Base-by-base conservation (phyloP, 1,140 invertebrate species). In the Zaprionus gabonicus region DNA sequence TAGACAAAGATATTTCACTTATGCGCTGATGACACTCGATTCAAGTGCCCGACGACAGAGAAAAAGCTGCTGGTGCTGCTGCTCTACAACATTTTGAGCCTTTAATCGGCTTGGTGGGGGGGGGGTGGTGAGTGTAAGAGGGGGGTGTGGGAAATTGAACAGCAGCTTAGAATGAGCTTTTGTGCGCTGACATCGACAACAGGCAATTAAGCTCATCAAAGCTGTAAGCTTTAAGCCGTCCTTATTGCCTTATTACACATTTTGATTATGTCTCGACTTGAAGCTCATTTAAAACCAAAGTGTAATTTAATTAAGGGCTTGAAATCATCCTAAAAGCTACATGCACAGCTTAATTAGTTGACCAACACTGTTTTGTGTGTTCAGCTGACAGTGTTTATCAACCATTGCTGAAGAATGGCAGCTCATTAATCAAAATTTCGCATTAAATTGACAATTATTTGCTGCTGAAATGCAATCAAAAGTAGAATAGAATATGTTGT, bases 21-120 rank as follows among this genome's bases (percentile, higher is more conserved):
- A 46, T 58, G 38, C 53, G 17, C 13, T 28, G 27, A 58, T 31
- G 65, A 68, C 38, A 68, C 53, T 67, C 12, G 17, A 27, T 57
- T 67, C 27, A 57, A 31, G 23, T 44, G 36, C 5, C 20, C 13
- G 46, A 25, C 20, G 20, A 46, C n/a, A 44, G 38, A 41, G 38
- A 9, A 46, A 44, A 46, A 46, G 41, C 41, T 17, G n/a, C 41
- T 20, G 20, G n/a, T n/a, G n/a, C n/a, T 17, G n/a, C 41, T 28
- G 28, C 6, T 28, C 6, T n/a, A n/a, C 41, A 5, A 7, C 7
- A 44, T 44, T 51, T 2, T 20, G 46, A 51, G 20, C 3, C 20
- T 51, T 20, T 51, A 51, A 51, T 51, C 46, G 46, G 46, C 46
- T 51, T 51, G 9, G 31, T 0, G 1, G 6, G 28, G 27, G 27